These are phyloP conservation scores for Coptotermes formosanus DNA, from an alignment of 1,140 invertebrate genomes.

Conservation along the genomic window DNA sequence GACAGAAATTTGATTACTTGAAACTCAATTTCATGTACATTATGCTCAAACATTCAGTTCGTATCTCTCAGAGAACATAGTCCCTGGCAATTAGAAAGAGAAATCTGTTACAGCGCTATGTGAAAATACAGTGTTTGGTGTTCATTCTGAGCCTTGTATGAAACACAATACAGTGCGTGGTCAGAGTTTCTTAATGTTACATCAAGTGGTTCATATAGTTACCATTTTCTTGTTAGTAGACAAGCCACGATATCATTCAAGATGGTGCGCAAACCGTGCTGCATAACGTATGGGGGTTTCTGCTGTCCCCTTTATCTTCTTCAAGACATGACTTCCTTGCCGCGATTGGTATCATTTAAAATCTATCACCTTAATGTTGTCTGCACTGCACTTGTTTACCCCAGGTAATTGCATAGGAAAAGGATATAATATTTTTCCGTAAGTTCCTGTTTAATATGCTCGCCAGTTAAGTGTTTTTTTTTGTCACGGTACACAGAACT, in stretches of 20 bases:
- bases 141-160: too few species aligned
- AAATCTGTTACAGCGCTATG: too few species aligned
- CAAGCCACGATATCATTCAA: background rate
- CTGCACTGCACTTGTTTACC: background rate
- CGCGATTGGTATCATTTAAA: background rate
- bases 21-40: too few species aligned
- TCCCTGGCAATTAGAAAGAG: too few species aligned
- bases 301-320: too few species aligned
- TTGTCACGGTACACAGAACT: conserved; percentile 10
- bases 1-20: too few species aligned
- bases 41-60: too few species aligned
- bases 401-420: background rate
- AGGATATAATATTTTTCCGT: background rate
- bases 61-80: too few species aligned
- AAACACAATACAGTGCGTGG: too few species aligned
- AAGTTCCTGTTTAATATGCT: background rate
- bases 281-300: background rate
- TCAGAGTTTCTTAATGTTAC: too few species aligned
- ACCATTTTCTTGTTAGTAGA: background rate
- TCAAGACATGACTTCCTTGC: background rate
- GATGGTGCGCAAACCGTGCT: background rate
- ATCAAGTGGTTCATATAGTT: too few species aligned
- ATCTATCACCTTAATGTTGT: conserved; percentile 11
- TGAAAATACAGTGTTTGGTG: too few species aligned
- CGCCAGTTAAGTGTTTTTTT: background rate